A percentile compares a stretch with the other conserved stretches of the same genome.
Evolutionary conservation across 2,888 invertebrate species (phyloP).

Genomic region (Limnephilus marmoratus): DNA sequence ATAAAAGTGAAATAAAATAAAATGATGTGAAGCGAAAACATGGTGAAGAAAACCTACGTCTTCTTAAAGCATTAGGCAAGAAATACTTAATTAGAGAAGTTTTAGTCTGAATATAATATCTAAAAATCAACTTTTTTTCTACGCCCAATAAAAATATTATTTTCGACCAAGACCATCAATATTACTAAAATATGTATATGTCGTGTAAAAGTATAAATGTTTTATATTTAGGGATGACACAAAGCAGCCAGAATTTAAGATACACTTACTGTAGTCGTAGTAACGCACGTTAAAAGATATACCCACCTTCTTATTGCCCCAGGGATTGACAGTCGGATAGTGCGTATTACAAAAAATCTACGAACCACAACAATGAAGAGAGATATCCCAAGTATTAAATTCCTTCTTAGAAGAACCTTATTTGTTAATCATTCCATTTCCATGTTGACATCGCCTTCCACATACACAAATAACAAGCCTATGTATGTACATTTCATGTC

Average conservation of each 20-base stretch:
- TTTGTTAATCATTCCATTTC: not conserved
- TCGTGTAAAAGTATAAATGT: no score
- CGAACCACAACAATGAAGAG: not conserved
- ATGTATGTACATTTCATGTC: not conserved
- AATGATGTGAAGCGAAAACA: not conserved
- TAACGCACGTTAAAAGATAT: not conserved
- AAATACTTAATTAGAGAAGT: not conserved
- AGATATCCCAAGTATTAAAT: not conserved
- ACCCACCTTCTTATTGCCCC: not conserved
- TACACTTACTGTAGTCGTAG: not conserved
- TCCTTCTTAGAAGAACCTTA: not conserved
- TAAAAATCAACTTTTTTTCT: not conserved
- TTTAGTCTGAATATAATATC: not conserved
- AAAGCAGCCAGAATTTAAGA: no score
- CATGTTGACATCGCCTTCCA: not conserved
- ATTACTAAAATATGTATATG: no score
- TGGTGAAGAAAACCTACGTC: not conserved
- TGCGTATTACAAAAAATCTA: not conserved
- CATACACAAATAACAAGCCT: not conserved
- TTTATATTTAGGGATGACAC: no score
- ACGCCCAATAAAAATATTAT: no score
- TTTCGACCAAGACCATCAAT: no score
- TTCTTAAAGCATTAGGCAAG: not conserved
- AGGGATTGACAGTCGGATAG: not conserved
- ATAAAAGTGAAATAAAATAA: constrained; percentile 32